These are phyloP conservation scores for Prietella phreatophila DNA, from an alignment of 2,113 vertebrate species.

Conservation along the genomic window DNA sequence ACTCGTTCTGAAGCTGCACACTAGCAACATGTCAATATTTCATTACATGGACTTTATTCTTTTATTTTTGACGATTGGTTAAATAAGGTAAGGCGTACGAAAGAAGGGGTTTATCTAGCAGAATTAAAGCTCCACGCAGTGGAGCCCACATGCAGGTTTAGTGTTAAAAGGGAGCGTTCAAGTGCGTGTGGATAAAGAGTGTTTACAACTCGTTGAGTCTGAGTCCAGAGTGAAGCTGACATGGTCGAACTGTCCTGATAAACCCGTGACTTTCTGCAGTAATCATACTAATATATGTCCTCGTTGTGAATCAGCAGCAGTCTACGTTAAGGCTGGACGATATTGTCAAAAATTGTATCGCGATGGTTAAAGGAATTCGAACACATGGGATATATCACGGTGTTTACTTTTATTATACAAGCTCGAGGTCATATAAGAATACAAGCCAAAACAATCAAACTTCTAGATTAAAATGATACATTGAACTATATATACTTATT, in stretches of 20 bases:
- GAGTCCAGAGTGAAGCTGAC: neutral
- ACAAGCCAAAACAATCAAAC: neutral
- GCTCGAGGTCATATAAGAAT: neutral
- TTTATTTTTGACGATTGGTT: neutral
- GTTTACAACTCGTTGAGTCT: neutral
- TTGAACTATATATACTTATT: neutral
- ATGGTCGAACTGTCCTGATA: neutral
- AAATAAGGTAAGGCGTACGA: slow-evolving; percentile 10
- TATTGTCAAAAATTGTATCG: neutral
- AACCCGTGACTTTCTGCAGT: neutral
- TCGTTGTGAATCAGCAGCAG: too few species aligned
- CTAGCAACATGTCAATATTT: neutral
- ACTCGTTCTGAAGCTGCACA: neutral
- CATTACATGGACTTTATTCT: neutral
- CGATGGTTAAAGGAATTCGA: neutral
- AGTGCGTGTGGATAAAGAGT: neutral
- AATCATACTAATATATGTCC: too few species aligned
- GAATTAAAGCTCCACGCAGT: neutral
- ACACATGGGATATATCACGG: neutral
- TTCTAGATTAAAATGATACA: neutral
- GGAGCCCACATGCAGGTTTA: neutral
- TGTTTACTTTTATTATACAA: neutral
- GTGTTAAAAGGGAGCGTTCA: neutral
- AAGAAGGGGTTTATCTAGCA: too few species aligned
- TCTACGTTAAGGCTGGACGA: neutral